A percentile compares a stretch with the other conserved stretches of the same genome.
Conservation (phyloP, 1,140 invertebrate species). For the Macrobrachium nipponense region DNA sequence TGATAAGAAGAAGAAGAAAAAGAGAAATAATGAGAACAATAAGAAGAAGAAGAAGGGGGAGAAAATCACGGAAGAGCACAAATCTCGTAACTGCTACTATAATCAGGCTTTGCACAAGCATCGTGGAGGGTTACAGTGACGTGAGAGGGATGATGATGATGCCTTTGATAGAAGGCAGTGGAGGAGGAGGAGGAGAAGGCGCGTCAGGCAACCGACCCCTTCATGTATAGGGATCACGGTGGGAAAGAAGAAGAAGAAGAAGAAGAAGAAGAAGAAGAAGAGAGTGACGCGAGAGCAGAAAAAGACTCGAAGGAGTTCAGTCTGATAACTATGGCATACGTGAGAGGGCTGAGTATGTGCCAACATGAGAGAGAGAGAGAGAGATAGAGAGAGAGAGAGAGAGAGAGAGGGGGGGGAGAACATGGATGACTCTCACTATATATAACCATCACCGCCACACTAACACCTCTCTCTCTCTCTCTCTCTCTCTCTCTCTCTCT, state of each 20-base stretch:
- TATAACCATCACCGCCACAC: neutral
- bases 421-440: neutral
- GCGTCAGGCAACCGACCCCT: too few relatives aligned
- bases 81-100: neutral
- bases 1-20: neutral
- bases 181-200: too few relatives aligned
- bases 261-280: too few relatives aligned
- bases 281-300: neutral
- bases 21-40: neutral
- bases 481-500: conserved; percentile 30
- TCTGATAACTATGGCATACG: neutral
- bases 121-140: too few relatives aligned
- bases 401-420: neutral
- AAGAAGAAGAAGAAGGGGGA: neutral
- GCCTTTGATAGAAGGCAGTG: too few relatives aligned
- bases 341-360: neutral
- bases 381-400: conserved; percentile 4
- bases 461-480: neutral
- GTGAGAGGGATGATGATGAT: too few relatives aligned
- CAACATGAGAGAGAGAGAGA: neutral
- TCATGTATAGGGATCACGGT: too few relatives aligned
- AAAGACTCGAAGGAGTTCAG: neutral
- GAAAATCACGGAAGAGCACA: neutral
- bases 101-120: too few relatives aligned
- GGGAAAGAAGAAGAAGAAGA: too few relatives aligned